Evolutionary conservation across 2,797 vertebrate species (phyloP).

Genomic region (Gymnocypris eckloni): DNA sequence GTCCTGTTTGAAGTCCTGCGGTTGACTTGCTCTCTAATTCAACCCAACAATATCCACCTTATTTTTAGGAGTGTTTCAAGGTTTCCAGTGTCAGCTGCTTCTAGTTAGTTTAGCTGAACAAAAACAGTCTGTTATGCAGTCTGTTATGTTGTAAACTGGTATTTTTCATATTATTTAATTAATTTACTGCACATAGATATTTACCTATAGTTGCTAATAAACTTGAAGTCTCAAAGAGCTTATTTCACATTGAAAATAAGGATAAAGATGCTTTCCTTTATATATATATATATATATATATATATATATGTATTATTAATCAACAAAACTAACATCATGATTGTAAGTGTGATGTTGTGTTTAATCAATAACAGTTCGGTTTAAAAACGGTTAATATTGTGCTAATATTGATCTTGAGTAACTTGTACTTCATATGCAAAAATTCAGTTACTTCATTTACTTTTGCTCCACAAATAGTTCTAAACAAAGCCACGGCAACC

Average conservation of each 20-base stretch:
- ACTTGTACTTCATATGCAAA: background rate
- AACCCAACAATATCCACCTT: constrained; percentile 2
- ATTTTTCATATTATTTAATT: background rate
- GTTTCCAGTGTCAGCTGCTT: background rate
- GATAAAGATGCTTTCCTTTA: background rate
- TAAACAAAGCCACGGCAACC: constrained; percentile 1
- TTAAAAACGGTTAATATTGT: background rate
- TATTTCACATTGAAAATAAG: background rate
- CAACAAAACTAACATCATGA: background rate
- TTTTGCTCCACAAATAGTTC: background rate
- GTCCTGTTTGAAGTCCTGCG: background rate
- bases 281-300: background rate
- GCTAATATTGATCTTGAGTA: background rate
- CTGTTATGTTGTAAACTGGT: background rate
- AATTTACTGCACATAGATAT: background rate
- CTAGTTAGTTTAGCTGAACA: background rate
- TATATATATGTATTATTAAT: background rate
- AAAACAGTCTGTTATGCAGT: background rate
- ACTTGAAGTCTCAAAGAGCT: background rate
- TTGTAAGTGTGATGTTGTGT: background rate
- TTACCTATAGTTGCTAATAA: background rate
- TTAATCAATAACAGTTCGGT: background rate
- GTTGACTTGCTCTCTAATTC: constrained; percentile 9
- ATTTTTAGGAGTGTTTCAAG: background rate
- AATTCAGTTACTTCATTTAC: background rate